Conservation (phyloP, 1,140 invertebrate species). For the Atta colombica region DNA sequence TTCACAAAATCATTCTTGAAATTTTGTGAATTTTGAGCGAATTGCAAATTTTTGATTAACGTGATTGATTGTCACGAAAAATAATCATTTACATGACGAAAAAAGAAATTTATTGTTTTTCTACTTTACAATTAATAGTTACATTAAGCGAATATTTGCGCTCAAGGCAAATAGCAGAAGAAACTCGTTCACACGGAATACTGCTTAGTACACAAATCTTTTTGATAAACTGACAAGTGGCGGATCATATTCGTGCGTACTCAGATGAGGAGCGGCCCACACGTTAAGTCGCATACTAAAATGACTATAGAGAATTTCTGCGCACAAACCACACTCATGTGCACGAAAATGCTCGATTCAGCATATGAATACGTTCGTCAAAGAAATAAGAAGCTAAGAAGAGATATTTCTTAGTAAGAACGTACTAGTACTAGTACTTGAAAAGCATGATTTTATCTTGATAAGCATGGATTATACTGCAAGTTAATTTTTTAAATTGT, state of each 20-base stretch:
- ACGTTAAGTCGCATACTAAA: slow-evolving; percentile 46
- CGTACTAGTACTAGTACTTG: slow-evolving; percentile 1
- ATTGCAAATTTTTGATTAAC: background rate
- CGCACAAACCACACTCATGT: slow-evolving; percentile 5
- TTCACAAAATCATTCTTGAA: background rate
- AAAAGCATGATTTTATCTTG: background rate
- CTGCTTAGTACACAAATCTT: slow-evolving; percentile 47
- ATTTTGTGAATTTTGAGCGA: background rate
- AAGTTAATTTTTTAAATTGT: slow-evolving; percentile 14
- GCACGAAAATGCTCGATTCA: slow-evolving; percentile 36
- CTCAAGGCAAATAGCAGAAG: slow-evolving; percentile 16
- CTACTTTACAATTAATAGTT: slow-evolving; percentile 11
- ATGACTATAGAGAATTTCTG: slow-evolving; percentile 40
- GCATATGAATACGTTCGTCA: slow-evolving; percentile 40
- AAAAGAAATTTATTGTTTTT: background rate
- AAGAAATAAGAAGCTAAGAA: slow-evolving; percentile 19
- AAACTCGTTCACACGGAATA: slow-evolving; percentile 27
- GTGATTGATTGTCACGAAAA: background rate
- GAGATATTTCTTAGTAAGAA: slow-evolving; percentile 26
- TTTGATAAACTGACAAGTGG: slow-evolving; percentile 52
- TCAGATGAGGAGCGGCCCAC: slow-evolving; percentile 28
- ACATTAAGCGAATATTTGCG: background rate
- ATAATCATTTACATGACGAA: background rate
- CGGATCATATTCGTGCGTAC: slow-evolving; percentile 28
- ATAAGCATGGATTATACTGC: background rate